Evolutionary conservation across 2,113 vertebrate genomes (phyloP).

Genomic region (Pica pica): DNA sequence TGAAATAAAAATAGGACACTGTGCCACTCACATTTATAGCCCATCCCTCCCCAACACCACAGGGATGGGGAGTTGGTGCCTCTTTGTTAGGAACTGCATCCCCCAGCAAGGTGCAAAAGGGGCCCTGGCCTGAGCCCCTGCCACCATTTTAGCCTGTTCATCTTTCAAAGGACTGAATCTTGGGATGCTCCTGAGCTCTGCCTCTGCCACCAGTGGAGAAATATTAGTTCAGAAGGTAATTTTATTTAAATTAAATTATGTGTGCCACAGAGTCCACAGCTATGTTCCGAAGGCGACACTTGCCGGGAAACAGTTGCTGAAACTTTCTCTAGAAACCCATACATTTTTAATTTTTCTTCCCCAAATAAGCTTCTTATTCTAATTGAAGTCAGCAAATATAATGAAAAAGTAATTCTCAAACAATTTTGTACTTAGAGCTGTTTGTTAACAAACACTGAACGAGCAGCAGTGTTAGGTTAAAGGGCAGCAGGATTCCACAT

Average conservation of each 20-base stretch:
- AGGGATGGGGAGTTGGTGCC: neutral
- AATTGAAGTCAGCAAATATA: slow-evolving; percentile 66
- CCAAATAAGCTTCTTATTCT: slow-evolving; percentile 69
- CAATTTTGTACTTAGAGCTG: slow-evolving; percentile 72
- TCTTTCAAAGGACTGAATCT: neutral
- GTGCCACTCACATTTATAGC: neutral
- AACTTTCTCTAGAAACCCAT: slow-evolving; percentile 57
- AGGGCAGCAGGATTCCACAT: slow-evolving; percentile 71
- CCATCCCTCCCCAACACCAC: neutral
- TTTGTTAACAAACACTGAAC: slow-evolving; percentile 76
- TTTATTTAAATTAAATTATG: slow-evolving; percentile 13
- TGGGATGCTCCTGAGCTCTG: neutral
- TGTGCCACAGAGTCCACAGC: neutral
- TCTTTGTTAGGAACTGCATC: fast-evolving
- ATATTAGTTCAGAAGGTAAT: neutral
- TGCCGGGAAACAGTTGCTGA: slow-evolving; percentile 32
- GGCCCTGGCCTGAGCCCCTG: neutral
- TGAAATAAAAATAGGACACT: neutral
- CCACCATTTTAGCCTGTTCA: neutral
- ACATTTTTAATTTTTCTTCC: slow-evolving; percentile 62
- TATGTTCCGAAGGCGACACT: neutral
- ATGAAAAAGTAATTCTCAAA: slow-evolving; percentile 70
- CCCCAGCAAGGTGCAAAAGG: neutral
- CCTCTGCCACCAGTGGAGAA: neutral
- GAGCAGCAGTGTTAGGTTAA: slow-evolving; percentile 69